Evolutionary conservation across 2,888 invertebrate species (phyloP).

Genomic region (Drosophila limbata): DNA sequence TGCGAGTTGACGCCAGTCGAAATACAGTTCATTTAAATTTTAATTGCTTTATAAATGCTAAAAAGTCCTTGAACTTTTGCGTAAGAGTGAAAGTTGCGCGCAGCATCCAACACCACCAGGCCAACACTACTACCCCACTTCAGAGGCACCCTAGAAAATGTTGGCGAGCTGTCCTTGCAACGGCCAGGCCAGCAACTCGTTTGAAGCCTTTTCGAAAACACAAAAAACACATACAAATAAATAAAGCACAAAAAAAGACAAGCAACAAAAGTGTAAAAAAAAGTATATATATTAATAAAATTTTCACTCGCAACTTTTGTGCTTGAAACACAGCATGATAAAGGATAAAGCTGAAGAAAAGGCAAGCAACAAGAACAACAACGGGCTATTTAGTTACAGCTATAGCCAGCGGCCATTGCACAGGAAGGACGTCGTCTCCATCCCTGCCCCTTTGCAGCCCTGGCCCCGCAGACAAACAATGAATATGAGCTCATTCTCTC

Average conservation of each 20-base stretch:
- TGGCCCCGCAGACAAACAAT: constrained; percentile 54
- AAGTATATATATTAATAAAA: constrained; percentile 70
- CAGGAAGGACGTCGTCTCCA: constrained; percentile 59
- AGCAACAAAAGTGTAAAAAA: constrained; percentile 48
- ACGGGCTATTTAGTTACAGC: constrained; percentile 67
- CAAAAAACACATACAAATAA: constrained; percentile 18
- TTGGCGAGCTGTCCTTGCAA: constrained; percentile 64
- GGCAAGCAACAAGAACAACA: constrained; percentile 49
- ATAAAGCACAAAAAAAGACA: constrained; percentile 21
- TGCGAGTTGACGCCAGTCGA: constrained; percentile 40
- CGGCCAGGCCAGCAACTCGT: constrained; percentile 42
- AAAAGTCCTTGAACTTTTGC: constrained; percentile 83
- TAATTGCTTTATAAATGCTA: constrained; percentile 84
- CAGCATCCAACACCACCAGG: constrained; percentile 1
- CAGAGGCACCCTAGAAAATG: constrained; percentile 32
- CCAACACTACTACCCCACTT: background rate
- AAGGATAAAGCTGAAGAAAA: constrained; percentile 49
- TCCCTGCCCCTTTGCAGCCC: constrained; percentile 2
- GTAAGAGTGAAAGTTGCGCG: constrained; percentile 64
- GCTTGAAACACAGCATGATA: constrained; percentile 34
- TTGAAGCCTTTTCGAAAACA: constrained; percentile 46
- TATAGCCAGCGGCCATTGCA: constrained; percentile 57
- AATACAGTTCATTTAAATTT: constrained; percentile 83
- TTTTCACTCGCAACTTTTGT: constrained; percentile 63
- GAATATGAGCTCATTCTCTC: constrained; percentile 36